Evolutionary conservation across 2,113 vertebrate species (phyloP), one percentile per base, ranked within the genome.

Genomic region (Anarrhichthys ocellatus): DNA sequence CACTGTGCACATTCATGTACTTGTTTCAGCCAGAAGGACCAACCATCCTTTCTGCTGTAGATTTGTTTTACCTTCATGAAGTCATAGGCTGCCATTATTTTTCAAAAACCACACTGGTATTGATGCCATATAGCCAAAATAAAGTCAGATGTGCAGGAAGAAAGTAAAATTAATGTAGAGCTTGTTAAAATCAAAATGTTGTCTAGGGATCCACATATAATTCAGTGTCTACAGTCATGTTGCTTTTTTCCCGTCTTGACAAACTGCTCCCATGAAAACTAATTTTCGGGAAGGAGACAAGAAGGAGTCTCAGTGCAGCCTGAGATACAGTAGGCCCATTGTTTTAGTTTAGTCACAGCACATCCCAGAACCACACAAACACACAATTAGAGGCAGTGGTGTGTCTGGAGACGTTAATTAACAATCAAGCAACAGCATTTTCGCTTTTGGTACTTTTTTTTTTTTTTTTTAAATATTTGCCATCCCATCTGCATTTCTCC

Each of bases 311-410:
- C 78, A 46, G 59, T 64, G 72, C 54, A 74, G 61, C 72, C 48
- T 34, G 42, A 75, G 62, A 81, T 76, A 89, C 89, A 90, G 80
- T 77, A 65, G 76, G 50, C 34, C 85, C 84, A 82, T 91, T 91
- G 86, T 91, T 80, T 83, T 87, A 88, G 88, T 88, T 88, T 85
- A 91, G 91, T 89, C 86, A 81, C 83, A 85, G 89, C 73, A 84
- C 68, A 84, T 89, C 75, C 71, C 83, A 85, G 88, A 80, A 81
- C 40, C 48, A 54, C 73, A 83, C 76, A 91, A 92, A 94, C 90
- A 86, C 80, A 65, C 87, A 89, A 90, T 94, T 92, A 85, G 59
- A 89, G 75, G 27, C 87, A 78, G 77, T 63, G 80, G 76, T 86
- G 76, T 83, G 91, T 71, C 78, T 74, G 73, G 73, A 88, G 85